These are phyloP conservation scores for Suricata suricatta DNA, from an alignment of 2,113 vertebrate genomes.

Conservation along the genomic window DNA sequence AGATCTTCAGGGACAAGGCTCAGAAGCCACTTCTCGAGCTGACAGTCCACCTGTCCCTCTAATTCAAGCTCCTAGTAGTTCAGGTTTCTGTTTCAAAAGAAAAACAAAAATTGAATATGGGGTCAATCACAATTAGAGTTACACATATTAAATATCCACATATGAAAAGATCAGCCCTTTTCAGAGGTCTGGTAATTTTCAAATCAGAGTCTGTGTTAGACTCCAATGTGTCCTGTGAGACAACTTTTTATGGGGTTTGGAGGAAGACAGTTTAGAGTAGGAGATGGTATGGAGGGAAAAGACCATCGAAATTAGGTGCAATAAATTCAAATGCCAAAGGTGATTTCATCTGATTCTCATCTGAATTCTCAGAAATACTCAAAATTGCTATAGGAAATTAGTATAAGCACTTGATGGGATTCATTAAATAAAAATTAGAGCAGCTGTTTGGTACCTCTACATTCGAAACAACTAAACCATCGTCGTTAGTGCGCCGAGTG, in stretches of 20 bases:
- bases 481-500: background rate
- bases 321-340: constrained; percentile 46
- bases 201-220: background rate
- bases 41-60: constrained; percentile 54
- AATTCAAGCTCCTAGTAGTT: constrained; percentile 56
- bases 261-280: background rate
- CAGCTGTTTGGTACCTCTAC: constrained; percentile 20
- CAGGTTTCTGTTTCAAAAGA: constrained; percentile 66
- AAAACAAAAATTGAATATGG: constrained; percentile 61
- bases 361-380: constrained; percentile 66
- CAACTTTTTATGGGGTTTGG: background rate
- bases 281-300: background rate
- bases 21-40: constrained; percentile 55
- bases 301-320: constrained; percentile 32
- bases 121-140: background rate
- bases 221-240: background rate
- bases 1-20: constrained; percentile 42
- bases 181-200: background rate
- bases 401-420: background rate
- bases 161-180: background rate
- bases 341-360: constrained; percentile 45
- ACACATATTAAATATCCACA: background rate
- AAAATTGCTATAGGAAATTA: constrained; percentile 57
- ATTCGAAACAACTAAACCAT: constrained; percentile 50
- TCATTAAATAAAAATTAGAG: constrained; percentile 55